Evolutionary conservation across 2,113 vertebrate genomes (phyloP).

Genomic region (Carlito syrichta): DNA sequence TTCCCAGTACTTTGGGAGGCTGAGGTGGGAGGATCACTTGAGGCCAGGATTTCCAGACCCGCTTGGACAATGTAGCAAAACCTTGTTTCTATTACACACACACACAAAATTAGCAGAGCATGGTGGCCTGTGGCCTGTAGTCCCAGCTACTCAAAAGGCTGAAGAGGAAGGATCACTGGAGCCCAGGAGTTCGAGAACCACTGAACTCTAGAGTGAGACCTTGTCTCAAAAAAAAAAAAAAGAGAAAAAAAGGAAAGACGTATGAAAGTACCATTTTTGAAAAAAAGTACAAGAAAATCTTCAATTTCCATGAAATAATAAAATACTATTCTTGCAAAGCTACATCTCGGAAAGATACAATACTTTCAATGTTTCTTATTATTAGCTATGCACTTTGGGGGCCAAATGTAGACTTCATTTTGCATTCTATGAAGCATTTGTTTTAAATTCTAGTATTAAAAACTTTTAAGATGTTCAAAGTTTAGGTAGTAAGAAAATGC

Average conservation of each 20-base stretch:
- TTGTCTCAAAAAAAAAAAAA: not conserved
- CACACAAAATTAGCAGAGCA: not conserved
- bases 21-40: not conserved
- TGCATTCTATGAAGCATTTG: not conserved
- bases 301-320: not conserved
- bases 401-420: not conserved
- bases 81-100: too few species aligned
- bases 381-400: not conserved
- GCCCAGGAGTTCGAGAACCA: not conserved
- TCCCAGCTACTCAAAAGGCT: not conserved
- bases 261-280: not conserved
- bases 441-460: constrained; percentile 28
- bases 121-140: not conserved
- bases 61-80: not conserved
- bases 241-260: not conserved
- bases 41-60: not conserved
- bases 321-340: not conserved
- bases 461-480: not conserved
- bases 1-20: not conserved
- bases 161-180: not conserved
- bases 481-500: not conserved
- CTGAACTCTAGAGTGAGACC: not conserved
- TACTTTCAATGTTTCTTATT: not conserved
- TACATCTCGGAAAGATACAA: not conserved
- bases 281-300: not conserved